Conservation (phyloP, 2,888 invertebrate genomes). For the Priocnemis perturbator region DNA sequence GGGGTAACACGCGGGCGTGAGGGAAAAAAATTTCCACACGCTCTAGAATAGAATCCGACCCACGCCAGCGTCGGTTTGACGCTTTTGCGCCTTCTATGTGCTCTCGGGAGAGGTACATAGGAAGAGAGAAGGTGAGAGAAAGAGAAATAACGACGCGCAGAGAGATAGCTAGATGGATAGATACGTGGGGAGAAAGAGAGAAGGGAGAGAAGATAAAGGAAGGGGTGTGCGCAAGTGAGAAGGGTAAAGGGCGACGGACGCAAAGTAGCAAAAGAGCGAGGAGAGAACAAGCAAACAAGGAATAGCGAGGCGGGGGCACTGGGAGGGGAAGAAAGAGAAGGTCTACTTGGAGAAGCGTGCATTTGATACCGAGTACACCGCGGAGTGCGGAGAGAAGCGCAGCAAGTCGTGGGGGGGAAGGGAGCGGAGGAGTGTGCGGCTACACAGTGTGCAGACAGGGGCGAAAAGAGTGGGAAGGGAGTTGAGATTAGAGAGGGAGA, state of each 20-base stretch:
- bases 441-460: too few relatives aligned
- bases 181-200: background rate
- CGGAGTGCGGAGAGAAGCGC: slow-evolving; percentile 3
- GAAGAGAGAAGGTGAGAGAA: slow-evolving; percentile 12
- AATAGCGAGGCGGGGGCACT: background rate
- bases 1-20: background rate
- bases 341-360: slow-evolving; percentile 1
- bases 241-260: slow-evolving; percentile 14
- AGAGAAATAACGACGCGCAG: slow-evolving; percentile 10
- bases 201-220: slow-evolving; percentile 10
- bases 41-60: slow-evolving; percentile 62
- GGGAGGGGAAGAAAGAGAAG: background rate
- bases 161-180: too few relatives aligned
- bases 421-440: background rate
- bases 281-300: slow-evolving; percentile 21
- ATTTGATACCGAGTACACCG: slow-evolving; percentile 1
- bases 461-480: slow-evolving; percentile 12
- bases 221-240: slow-evolving; percentile 24
- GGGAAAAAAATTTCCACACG: slow-evolving; percentile 33
- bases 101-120: background rate
- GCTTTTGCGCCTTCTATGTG: slow-evolving; percentile 47
- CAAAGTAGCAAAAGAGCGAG: slow-evolving; percentile 3
- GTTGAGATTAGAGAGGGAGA: slow-evolving; percentile 20
- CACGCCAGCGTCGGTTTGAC: slow-evolving; percentile 50
- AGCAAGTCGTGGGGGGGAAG: too few relatives aligned